phyloP scores from a whole-genome alignment of 1,140 invertebrate species.

The Sycophaga agraensis region DNA sequence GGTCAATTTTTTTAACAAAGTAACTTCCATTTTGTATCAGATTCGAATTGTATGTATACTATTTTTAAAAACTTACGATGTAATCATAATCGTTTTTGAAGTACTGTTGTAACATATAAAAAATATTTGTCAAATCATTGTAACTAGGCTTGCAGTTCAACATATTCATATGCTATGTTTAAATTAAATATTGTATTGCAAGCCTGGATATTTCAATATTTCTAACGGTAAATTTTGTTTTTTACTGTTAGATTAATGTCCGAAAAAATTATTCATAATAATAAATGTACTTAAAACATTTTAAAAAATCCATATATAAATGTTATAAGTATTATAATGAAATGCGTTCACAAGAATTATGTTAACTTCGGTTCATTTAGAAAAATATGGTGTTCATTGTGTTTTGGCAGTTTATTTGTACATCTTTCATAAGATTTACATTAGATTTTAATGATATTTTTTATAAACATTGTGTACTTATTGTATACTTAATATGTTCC shows the following conservation, averaged over 20 bases:
- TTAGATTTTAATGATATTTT: background rate
- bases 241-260: background rate
- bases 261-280: background rate
- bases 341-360: background rate
- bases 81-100: slow-evolving; percentile 23
- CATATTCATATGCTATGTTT: slow-evolving; percentile 6
- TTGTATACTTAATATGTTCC: background rate
- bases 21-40: too few species aligned
- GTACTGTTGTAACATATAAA: too few species aligned
- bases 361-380: background rate
- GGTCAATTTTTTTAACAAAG: background rate
- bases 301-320: background rate
- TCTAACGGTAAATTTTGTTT: slow-evolving; percentile 25
- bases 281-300: background rate
- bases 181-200: slow-evolving; percentile 39
- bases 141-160: slow-evolving; percentile 50
- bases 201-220: slow-evolving; percentile 48
- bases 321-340: background rate
- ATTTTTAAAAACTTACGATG: slow-evolving; percentile 22
- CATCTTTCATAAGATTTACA: background rate
- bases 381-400: slow-evolving; percentile 1
- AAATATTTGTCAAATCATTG: slow-evolving; percentile 46
- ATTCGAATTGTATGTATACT: slow-evolving; percentile 2
- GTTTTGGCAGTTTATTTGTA: background rate
- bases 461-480: background rate